Percentiles rank a stretch among this genome's conserved stretches.
Conservation (phyloP, 2,888 invertebrate genomes). For the Agrochola litura region DNA sequence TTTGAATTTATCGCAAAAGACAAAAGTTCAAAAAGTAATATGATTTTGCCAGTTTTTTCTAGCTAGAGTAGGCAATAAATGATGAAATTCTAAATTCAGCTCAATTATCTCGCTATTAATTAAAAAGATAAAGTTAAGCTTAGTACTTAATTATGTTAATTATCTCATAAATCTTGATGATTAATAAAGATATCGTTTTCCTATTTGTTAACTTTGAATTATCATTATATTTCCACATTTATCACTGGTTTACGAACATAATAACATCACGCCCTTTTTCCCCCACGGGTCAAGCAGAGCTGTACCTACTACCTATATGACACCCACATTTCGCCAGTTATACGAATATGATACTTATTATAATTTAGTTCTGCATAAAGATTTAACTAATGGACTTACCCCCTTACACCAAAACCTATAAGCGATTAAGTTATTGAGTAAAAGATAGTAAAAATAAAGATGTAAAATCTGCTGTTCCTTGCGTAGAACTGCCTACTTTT, state of each 20-base stretch:
- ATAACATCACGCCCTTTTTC: background rate
- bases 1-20: background rate
- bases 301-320: background rate
- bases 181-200: conserved; percentile 18
- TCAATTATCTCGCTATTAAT: background rate
- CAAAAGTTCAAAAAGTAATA: background rate
- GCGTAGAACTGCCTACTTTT: no score
- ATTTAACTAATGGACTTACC: background rate
- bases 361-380: background rate
- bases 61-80: background rate
- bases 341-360: background rate
- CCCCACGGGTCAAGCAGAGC: background rate
- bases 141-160: conserved; percentile 41
- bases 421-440: background rate
- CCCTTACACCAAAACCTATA: background rate
- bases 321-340: background rate
- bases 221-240: background rate
- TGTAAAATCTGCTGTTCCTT: background rate
- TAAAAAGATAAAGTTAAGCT: conserved; percentile 10
- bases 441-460: background rate
- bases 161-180: conserved; percentile 37
- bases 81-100: background rate
- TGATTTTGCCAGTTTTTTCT: background rate
- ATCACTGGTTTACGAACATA: background rate
- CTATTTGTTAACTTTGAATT: conserved; percentile 4